Conservation (phyloP, 2,797 vertebrate genomes). For the Buphagus erythrorhynchus region DNA sequence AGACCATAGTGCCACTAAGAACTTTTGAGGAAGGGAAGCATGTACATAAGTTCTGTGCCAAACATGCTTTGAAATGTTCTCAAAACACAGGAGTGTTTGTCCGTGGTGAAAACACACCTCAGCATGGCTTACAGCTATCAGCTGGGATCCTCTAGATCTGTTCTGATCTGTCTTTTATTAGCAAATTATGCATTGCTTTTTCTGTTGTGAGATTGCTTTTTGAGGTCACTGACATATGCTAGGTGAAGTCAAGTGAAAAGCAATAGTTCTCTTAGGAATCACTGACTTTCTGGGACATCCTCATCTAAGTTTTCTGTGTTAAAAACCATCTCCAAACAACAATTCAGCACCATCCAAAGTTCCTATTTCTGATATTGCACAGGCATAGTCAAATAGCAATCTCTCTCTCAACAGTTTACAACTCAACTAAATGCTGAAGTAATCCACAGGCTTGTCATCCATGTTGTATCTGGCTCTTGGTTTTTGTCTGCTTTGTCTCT, state of each 20-base stretch:
- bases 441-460: conserved; percentile 41
- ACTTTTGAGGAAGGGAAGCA: neutral
- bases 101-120: neutral
- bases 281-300: neutral
- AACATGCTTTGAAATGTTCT: neutral
- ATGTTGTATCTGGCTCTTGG: conserved; percentile 29
- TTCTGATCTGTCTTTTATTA: neutral
- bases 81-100: neutral
- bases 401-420: conserved; percentile 40
- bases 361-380: conserved; percentile 31
- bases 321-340: neutral
- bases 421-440: conserved; percentile 29
- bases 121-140: neutral
- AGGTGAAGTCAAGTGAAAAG: neutral
- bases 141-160: neutral
- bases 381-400: neutral
- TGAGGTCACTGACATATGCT: neutral
- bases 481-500: conserved; percentile 60
- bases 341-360: neutral
- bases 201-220: neutral
- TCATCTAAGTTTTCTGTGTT: neutral
- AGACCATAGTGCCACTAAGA: neutral
- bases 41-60: neutral
- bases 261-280: neutral
- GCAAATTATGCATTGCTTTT: neutral